Conservation (phyloP, 2,797 vertebrate genomes). For the Coreius guichenoti region DNA sequence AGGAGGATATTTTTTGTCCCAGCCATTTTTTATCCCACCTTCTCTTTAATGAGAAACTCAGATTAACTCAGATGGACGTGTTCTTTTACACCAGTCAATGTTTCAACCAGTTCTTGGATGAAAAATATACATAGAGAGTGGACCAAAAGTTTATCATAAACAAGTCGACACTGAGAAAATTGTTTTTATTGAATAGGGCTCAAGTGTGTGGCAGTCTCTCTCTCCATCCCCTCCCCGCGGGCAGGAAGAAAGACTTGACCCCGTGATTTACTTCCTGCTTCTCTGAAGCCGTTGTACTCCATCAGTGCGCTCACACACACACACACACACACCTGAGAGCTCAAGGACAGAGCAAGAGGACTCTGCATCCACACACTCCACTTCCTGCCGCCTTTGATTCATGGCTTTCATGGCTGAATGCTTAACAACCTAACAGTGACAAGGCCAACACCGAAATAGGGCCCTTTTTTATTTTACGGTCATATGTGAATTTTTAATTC, state of each 20-base stretch:
- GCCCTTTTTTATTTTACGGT: slow-evolving; percentile 33
- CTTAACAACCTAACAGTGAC: slow-evolving; percentile 33
- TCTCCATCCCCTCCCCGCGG: slow-evolving; percentile 48
- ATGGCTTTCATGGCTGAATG: slow-evolving; percentile 56
- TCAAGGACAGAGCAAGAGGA: slow-evolving; percentile 56
- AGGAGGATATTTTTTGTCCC: too few species aligned
- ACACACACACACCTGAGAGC: slow-evolving; percentile 25
- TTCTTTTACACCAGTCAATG: slow-evolving; percentile 1
- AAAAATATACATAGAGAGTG: slow-evolving; percentile 24
- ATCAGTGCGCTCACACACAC: slow-evolving; percentile 62
- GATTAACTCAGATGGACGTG: slow-evolving; percentile 3
- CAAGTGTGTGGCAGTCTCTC: slow-evolving; percentile 10
- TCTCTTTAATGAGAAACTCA: neutral
- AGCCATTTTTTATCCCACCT: too few species aligned
- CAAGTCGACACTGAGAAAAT: slow-evolving; percentile 57
- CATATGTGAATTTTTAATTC: neutral
- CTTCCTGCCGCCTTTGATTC: slow-evolving; percentile 52
- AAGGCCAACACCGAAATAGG: slow-evolving; percentile 24
- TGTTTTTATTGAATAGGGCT: slow-evolving; percentile 57
- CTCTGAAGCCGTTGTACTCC: slow-evolving; percentile 65
- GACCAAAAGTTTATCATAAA: slow-evolving; percentile 59
- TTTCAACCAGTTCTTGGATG: slow-evolving; percentile 14
- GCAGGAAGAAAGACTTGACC: slow-evolving; percentile 64
- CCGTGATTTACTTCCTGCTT: slow-evolving; percentile 74
- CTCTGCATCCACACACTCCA: slow-evolving; percentile 36